Base-by-base conservation (phyloP, 2,113 vertebrate species). In the Nesospiza acunhae region DNA sequence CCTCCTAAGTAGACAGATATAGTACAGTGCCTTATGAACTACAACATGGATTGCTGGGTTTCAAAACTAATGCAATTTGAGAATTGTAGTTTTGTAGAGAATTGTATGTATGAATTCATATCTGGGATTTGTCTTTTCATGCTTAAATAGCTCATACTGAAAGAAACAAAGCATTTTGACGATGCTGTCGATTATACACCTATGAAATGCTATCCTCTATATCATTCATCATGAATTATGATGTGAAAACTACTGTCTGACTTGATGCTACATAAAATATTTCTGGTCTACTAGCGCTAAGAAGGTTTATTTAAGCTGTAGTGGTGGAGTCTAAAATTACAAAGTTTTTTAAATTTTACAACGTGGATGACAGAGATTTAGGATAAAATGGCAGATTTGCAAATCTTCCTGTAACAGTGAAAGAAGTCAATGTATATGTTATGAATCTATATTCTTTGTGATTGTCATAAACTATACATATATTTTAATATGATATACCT, bases 221-320 rank as follows among this genome's bases (percentile, higher is more conserved):
- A 75, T 76, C 55, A 76, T 39, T 88, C 13, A 56, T 13, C 64
- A 60, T 79, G 47, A 92, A 84, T 91, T 91, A 68, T 53, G 55
- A 85, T 78, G 49, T 31, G 30, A 89, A 90, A 96, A 76, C 19
- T 49, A 30, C 60, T 88, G 53, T 86, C 69, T 90, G 60, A 83
- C 33, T 83, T 93, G 49, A 75, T 80, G 58, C 75, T 47, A 77
- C 33, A n/a, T 86, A 75, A 81, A 92, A 70, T 89, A 90, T 89
- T 95, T 94, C 79, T 87, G 42, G 21, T 81, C 44, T 68, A 41
- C 76, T 81, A 56, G 22, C 69, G 56, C 15, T 30, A 94, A 69
- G 23, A 94, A 95, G 18, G 10, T 91, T 86, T 91, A 85, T 96
- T 93, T 84, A 68, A 88, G 46, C 13, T 68, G 21, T 55, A 83